phyloP scores from a whole-genome alignment of 2,888 invertebrate species.

The Serripes groenlandicus region DNA sequence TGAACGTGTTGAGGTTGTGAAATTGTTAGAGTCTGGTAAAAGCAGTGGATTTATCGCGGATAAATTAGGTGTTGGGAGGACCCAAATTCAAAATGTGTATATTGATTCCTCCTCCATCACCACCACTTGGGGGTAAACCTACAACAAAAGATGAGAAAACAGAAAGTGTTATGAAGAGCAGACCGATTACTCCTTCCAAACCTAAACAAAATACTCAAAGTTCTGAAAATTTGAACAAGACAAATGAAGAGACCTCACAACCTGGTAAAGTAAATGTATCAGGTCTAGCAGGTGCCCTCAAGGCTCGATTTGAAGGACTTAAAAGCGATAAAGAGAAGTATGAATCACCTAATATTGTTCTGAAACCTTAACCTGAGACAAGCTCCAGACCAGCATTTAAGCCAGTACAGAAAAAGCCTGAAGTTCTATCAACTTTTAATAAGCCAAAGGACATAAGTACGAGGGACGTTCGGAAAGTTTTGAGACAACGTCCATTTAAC shows the following conservation, averaged over 20 bases:
- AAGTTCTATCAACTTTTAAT: constrained; percentile 13
- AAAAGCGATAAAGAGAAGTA: constrained; percentile 13
- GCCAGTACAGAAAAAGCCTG: constrained; percentile 32
- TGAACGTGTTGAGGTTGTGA: too few species aligned
- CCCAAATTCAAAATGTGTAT: too few species aligned
- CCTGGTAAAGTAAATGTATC: constrained; percentile 40
- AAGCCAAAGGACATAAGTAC: constrained; percentile 29
- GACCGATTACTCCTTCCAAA: constrained; percentile 37
- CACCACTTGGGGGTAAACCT: constrained; percentile 1
- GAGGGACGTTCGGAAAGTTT: too few species aligned
- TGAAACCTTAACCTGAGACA: constrained; percentile 22
- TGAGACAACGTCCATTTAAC: too few species aligned
- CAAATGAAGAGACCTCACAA: neutral
- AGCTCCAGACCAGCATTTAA: constrained; percentile 3
- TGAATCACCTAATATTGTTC: constrained; percentile 12
- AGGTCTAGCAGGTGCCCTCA: constrained; percentile 58
- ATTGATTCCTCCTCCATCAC: constrained; percentile 53
- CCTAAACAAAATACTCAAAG: neutral
- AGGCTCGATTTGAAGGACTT: constrained; percentile 64
- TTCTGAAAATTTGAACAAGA: neutral
- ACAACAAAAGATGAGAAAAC: neutral
- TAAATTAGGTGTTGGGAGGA: too few species aligned
- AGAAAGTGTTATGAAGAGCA: neutral
- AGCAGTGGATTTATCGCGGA: too few species aligned
- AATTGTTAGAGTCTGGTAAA: too few species aligned